Base-by-base conservation (phyloP, 1,140 invertebrate species). In the Chelonus insularis region DNA sequence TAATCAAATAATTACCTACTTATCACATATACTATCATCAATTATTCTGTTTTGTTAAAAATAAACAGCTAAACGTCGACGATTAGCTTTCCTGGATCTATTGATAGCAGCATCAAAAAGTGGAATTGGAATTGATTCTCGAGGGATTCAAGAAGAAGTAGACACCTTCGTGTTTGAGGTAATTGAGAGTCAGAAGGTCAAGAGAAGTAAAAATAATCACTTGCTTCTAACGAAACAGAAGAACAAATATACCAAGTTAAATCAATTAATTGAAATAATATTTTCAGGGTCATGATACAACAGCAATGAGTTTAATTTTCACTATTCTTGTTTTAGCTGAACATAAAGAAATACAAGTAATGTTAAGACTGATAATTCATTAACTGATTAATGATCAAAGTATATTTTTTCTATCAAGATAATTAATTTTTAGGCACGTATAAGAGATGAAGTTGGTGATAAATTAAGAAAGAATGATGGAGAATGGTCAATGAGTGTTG, bases 141-240 rank as follows among this genome's bases (percentile, higher is more conserved):
- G 78, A 20, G 90, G 91, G 48, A 91, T 94, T 51, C 81, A 86
- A 64, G 91, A 92, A 75, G 91, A 93, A 83, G 89, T 91, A 12
- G 89, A 92, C 70, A 92, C 90, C 0, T 93, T 92, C 69, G 57
- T 59, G 23, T 51, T 59, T 23, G 57, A 50, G 18, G 57, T 59
- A 43, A 43, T 16, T 11, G 9, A 4, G n/a, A 7, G 16, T 43
- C 14, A 43, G 14, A 16, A 16, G 12, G 12, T n/a, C n/a, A n/a
- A n/a, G n/a, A n/a, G n/a, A n/a, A n/a, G n/a, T n/a, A n/a, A n/a
- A n/a, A n/a, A n/a, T n/a, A n/a, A n/a, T n/a, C n/a, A n/a, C n/a
- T n/a, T n/a, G n/a, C n/a, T n/a, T n/a, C n/a, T n/a, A n/a, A n/a
- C n/a, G n/a, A n/a, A n/a, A n/a, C n/a, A n/a, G n/a, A n/a, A n/a